phyloP scores from a whole-genome alignment of 2,797 vertebrate genomes.

The Halcyon smyrnensis region DNA sequence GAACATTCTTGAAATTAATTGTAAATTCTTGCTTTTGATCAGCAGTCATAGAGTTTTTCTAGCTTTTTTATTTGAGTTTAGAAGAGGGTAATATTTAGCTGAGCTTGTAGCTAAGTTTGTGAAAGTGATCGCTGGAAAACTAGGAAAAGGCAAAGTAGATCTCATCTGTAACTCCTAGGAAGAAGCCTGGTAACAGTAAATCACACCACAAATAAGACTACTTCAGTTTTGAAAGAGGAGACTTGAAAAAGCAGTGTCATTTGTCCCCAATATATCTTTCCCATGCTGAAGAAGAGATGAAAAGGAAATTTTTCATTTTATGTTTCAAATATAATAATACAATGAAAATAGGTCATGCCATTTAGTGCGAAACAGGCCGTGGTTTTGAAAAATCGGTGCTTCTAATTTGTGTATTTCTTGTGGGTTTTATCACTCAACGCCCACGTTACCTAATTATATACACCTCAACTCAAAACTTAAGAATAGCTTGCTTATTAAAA shows the following conservation, averaged over 20 bases:
- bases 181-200: neutral
- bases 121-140: neutral
- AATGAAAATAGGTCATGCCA: slow-evolving; percentile 24
- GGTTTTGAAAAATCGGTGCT: neutral
- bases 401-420: slow-evolving; percentile 57
- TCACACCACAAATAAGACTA: neutral
- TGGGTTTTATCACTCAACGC: slow-evolving; percentile 53
- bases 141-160: neutral
- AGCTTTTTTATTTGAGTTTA: neutral
- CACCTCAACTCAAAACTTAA: slow-evolving; percentile 49
- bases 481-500: slow-evolving; percentile 59
- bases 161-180: neutral
- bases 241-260: neutral
- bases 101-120: neutral
- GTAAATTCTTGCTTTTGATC: neutral
- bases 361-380: neutral
- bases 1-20: neutral
- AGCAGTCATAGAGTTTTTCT: neutral
- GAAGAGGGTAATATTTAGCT: neutral
- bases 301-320: neutral
- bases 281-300: neutral
- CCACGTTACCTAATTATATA: slow-evolving; percentile 57
- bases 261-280: neutral
- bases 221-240: neutral
- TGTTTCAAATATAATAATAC: neutral